Conservation (phyloP, 2,113 vertebrate species). For the Leucosticte australis region DNA sequence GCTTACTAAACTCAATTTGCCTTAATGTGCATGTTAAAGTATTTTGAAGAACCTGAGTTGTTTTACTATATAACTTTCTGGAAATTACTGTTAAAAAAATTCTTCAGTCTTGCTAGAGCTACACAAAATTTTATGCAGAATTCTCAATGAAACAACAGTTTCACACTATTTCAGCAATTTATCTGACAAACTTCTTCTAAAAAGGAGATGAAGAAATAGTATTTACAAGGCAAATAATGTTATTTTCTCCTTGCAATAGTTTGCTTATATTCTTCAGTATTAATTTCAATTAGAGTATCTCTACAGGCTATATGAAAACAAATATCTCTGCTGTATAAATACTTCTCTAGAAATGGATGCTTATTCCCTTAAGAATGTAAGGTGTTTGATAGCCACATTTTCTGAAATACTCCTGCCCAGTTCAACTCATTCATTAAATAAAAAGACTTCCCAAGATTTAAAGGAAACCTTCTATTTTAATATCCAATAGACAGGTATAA, state of each 20-base stretch:
- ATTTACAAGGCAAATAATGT: background rate
- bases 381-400: background rate
- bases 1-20: background rate
- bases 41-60: background rate
- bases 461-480: background rate
- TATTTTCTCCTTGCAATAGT: background rate
- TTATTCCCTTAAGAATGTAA: background rate
- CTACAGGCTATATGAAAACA: background rate
- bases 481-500: background rate
- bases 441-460: background rate
- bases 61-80: background rate
- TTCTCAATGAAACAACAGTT: background rate
- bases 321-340: background rate
- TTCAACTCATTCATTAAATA: slow-evolving; percentile 5
- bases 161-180: background rate
- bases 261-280: background rate
- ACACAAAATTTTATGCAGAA: background rate
- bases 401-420: slow-evolving; percentile 19
- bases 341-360: background rate
- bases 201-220: background rate
- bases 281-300: background rate
- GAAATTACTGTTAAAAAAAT: background rate
- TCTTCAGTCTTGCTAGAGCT: background rate
- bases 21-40: background rate
- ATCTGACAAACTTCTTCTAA: background rate